These are phyloP conservation scores for Pheosia tremula DNA, from an alignment of 2,888 invertebrate species.

Conservation along the genomic window DNA sequence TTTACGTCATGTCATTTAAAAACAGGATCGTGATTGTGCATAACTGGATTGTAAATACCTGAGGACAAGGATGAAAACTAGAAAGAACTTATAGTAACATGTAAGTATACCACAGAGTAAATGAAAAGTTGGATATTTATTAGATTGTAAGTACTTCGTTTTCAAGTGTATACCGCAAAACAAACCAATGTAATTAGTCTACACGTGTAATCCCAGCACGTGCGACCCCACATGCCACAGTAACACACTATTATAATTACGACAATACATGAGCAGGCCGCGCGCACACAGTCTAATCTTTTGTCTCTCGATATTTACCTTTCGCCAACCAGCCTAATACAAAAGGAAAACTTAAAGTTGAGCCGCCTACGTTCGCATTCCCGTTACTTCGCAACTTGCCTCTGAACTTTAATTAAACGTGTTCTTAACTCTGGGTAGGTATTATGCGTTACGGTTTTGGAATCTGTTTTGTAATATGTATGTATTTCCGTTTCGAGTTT, in stretches of 20 bases:
- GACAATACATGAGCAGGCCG: background rate
- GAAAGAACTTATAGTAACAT: too few species aligned
- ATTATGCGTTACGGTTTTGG: background rate
- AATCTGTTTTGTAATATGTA: background rate
- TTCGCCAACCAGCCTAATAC: background rate
- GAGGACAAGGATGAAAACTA: background rate
- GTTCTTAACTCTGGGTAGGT: background rate
- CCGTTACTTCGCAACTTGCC: slow-evolving; percentile 1
- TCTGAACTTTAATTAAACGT: slow-evolving; percentile 5
- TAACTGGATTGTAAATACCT: background rate
- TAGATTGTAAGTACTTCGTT: too few species aligned
- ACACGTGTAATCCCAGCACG: background rate
- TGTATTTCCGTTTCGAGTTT: background rate
- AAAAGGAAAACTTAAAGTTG: slow-evolving; percentile 2
- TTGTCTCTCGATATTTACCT: slow-evolving; percentile 1
- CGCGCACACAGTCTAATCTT: background rate
- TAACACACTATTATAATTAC: background rate
- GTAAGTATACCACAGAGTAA: too few species aligned
- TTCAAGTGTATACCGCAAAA: too few species aligned
- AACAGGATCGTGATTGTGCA: background rate
- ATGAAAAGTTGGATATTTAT: too few species aligned
- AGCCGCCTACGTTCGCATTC: background rate
- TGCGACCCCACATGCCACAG: background rate
- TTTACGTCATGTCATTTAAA: background rate
- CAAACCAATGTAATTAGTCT: background rate